Evolutionary conservation across 2,888 invertebrate genomes (phyloP).

Genomic region (Ceraclea dissimilis): DNA sequence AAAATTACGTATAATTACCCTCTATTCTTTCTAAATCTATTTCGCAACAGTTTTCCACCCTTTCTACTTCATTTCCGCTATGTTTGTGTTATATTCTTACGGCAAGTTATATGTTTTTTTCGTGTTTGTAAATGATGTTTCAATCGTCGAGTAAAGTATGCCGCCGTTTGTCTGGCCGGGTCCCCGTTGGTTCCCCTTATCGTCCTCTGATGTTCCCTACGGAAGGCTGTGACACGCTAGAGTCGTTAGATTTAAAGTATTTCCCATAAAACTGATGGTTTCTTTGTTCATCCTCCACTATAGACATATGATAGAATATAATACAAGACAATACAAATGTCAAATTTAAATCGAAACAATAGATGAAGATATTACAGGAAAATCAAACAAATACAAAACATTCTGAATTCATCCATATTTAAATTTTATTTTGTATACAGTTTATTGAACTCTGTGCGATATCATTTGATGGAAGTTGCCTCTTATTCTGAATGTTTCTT

Average conservation of each 20-base stretch:
- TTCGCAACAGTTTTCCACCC: not conserved
- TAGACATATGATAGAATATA: not conserved
- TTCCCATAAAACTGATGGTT: slow-evolving; percentile 8
- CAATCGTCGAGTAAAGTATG: not conserved
- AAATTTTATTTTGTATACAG: too few relatives aligned
- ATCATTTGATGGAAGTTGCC: too few relatives aligned
- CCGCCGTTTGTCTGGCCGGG: slow-evolving; percentile 4
- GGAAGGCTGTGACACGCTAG: slow-evolving; percentile 5
- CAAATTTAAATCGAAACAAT: not conserved
- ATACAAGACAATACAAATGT: not conserved
- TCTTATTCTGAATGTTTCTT: too few relatives aligned
- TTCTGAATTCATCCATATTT: too few relatives aligned
- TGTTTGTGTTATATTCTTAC: not conserved
- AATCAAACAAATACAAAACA: too few relatives aligned
- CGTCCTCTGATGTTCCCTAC: slow-evolving; percentile 1
- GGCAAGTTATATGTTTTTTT: not conserved
- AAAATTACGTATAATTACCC: not conserved
- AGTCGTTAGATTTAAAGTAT: slow-evolving; percentile 3
- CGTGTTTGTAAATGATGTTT: not conserved
- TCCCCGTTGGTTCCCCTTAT: slow-evolving; percentile 10
- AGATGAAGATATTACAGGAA: too few relatives aligned
- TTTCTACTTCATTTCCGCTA: not conserved
- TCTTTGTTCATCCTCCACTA: slow-evolving; percentile 17
- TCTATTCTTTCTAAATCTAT: not conserved
- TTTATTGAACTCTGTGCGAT: too few relatives aligned